Conservation (phyloP, 2,113 vertebrate species). For the Anas platyrhynchos region DNA sequence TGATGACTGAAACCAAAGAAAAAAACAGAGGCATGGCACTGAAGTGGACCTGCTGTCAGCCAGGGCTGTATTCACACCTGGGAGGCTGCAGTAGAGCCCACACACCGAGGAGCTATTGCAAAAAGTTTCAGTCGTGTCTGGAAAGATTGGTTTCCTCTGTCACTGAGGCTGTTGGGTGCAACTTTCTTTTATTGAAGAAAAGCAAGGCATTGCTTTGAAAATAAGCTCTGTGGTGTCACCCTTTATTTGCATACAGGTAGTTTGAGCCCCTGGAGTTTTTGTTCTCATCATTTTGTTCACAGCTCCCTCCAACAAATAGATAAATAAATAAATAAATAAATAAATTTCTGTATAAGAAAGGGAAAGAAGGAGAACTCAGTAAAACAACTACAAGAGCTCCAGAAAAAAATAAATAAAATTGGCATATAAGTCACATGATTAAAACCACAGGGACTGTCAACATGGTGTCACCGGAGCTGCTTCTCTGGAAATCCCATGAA, state of each 20-base stretch:
- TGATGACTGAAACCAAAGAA: background rate
- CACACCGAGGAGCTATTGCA: background rate
- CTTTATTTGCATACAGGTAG: constrained; percentile 1
- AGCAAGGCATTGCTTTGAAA: constrained; percentile 22
- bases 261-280: background rate
- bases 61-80: background rate
- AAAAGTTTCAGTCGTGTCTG: background rate
- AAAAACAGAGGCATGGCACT: background rate
- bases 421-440: background rate
- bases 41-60: background rate
- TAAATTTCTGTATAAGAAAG: background rate
- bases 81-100: background rate
- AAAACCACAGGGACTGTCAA: constrained; percentile 2
- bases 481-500: background rate
- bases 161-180: background rate
- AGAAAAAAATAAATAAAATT: background rate
- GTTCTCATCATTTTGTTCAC: background rate
- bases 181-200: constrained; percentile 33
- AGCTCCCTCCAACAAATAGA: background rate
- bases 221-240: background rate
- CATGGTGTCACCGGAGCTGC: background rate
- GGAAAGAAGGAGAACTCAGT: background rate
- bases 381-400: background rate
- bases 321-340: background rate
- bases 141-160: constrained; percentile 30